Conservation (phyloP, 2,113 vertebrate genomes). For the Cebidichthys violaceus region DNA sequence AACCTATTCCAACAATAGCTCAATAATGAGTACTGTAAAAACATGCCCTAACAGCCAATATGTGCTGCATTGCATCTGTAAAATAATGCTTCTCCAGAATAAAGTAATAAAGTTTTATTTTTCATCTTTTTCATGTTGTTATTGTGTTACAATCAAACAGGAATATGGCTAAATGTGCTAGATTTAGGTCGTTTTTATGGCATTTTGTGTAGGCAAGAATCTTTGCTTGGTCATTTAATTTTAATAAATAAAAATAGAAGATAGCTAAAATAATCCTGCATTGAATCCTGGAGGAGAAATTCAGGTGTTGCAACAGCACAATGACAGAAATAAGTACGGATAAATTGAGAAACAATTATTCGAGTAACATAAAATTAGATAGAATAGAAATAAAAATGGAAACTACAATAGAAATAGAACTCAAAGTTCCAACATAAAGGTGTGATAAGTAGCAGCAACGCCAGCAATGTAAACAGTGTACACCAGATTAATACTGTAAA, state of each 20-base stretch:
- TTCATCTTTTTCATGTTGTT: constrained; percentile 14
- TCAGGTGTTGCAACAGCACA: background rate
- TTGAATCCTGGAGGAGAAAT: background rate
- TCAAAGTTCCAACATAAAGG: background rate
- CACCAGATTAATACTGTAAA: background rate
- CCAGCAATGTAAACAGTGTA: background rate
- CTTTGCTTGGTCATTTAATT: background rate
- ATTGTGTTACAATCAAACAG: background rate
- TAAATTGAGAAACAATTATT: background rate
- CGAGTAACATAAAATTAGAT: background rate
- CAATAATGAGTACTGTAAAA: background rate
- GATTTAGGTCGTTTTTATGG: background rate
- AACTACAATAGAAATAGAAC: background rate
- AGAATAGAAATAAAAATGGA: background rate
- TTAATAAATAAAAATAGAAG: background rate
- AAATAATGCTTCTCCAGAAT: constrained; percentile 36
- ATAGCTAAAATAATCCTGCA: background rate
- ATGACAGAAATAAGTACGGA: background rate
- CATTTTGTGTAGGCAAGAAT: background rate
- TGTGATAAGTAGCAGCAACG: background rate
- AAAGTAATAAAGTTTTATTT: constrained; percentile 62
- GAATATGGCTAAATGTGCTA: background rate
- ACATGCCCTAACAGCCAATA: background rate
- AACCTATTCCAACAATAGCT: background rate
- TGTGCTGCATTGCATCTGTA: constrained; percentile 13